Evolutionary conservation across 2,888 invertebrate species (phyloP).

Genomic region (Acronicta leporina): DNA sequence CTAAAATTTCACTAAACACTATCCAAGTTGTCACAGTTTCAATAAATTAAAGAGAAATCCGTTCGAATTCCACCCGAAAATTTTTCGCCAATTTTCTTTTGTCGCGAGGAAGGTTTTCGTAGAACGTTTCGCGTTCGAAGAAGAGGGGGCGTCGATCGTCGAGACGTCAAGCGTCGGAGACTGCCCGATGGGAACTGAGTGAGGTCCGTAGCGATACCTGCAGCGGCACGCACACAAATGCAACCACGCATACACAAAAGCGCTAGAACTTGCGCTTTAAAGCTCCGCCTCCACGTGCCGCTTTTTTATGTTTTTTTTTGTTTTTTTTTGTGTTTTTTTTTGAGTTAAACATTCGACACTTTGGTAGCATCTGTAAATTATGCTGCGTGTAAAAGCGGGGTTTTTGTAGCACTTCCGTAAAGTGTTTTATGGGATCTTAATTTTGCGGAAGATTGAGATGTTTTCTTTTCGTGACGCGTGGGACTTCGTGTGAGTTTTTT

Average conservation of each 20-base stretch:
- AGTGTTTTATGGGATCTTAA: constrained; percentile 55
- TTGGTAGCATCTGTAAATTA: constrained; percentile 68
- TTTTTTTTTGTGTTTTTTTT: constrained; percentile 55
- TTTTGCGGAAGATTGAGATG: constrained; percentile 43
- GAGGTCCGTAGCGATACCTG: constrained; percentile 80
- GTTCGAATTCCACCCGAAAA: constrained; percentile 12
- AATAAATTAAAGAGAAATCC: constrained; percentile 36
- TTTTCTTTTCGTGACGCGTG: constrained; percentile 42
- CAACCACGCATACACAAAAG: constrained; percentile 74
- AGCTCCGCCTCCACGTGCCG: constrained; percentile 76
- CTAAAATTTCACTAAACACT: constrained; percentile 27
- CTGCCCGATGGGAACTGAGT: constrained; percentile 84
- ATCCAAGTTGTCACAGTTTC: constrained; percentile 33
- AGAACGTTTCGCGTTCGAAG: constrained; percentile 30
- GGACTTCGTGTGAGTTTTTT: constrained; percentile 24
- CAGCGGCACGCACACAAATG: constrained; percentile 84
- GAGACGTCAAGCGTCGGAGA: constrained; percentile 34
- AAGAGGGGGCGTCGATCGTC: constrained; percentile 28
- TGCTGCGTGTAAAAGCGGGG: constrained; percentile 54
- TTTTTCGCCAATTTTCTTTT: constrained; percentile 31
- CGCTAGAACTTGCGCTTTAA: constrained; percentile 78
- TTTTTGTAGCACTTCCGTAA: constrained; percentile 50
- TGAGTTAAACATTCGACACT: constrained; percentile 67
- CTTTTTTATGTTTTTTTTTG: constrained; percentile 55
- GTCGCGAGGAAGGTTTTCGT: constrained; percentile 43